phyloP scores from a whole-genome alignment of 2,113 vertebrate genomes.

The Chunga burmeisteri region DNA sequence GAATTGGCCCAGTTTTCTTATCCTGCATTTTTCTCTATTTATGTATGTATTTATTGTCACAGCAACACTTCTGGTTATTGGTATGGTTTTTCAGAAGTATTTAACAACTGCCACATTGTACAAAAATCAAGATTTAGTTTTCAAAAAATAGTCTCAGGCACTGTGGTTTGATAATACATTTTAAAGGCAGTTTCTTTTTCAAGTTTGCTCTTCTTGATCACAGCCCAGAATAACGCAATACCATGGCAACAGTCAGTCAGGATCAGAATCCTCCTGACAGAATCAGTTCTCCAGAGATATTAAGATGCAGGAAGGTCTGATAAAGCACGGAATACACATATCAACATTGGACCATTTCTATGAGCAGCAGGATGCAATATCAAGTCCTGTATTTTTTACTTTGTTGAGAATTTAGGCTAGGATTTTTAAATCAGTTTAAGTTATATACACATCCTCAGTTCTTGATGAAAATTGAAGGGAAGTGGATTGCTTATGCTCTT shows the following conservation, averaged over 20 bases:
- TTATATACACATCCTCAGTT: background rate
- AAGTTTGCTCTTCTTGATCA: constrained; percentile 29
- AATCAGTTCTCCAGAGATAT: constrained; percentile 44
- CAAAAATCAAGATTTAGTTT: background rate
- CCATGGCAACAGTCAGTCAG: background rate
- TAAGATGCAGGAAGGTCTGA: constrained; percentile 23
- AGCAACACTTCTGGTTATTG: background rate
- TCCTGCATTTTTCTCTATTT: background rate
- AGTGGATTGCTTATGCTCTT: background rate
- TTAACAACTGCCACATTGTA: background rate
- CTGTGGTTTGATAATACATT: background rate
- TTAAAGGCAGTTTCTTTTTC: background rate
- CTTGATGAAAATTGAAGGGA: background rate
- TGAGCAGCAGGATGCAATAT: background rate
- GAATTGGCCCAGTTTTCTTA: background rate
- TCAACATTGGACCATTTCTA: background rate
- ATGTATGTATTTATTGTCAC: background rate
- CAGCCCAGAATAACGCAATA: constrained; percentile 27
- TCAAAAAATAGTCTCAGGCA: background rate
- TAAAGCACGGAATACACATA: constrained; percentile 1
- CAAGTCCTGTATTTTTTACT: background rate
- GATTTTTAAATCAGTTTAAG: background rate
- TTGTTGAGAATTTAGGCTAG: background rate
- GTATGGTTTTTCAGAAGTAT: background rate
- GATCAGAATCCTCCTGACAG: constrained; percentile 42